These are phyloP conservation scores for Drosophila yakuba DNA, from an alignment of 1,140 invertebrate species.

Conservation along the genomic window DNA sequence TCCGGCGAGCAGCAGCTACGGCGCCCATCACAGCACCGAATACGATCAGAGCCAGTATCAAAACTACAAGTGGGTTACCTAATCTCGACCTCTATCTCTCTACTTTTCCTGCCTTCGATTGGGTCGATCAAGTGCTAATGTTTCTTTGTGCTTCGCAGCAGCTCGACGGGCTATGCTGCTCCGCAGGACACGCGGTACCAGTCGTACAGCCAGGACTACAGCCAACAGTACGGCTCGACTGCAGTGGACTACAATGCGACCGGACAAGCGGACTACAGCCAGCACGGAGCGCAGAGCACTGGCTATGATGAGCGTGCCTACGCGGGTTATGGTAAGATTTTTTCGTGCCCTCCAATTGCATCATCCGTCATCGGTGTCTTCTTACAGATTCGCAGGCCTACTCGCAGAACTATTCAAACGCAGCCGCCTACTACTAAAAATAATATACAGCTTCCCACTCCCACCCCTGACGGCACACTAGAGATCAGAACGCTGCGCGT, in stretches of 20 bases:
- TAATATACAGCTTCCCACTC: constrained; percentile 42
- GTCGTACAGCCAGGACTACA: constrained; percentile 79
- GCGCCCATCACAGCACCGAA: constrained; percentile 63
- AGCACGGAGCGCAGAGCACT: constrained; percentile 64
- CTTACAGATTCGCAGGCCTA: constrained; percentile 78
- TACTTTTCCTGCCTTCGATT: neutral
- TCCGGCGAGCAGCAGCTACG: constrained; percentile 70
- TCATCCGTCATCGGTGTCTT: constrained; percentile 29
- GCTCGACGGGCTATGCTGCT: constrained; percentile 70
- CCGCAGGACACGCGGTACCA: constrained; percentile 81
- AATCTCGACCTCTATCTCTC: neutral
- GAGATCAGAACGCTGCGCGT: constrained; percentile 79
- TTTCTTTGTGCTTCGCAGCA: constrained; percentile 29
- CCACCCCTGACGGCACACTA: constrained; percentile 26
- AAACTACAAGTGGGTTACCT: constrained; percentile 67
- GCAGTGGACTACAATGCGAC: constrained; percentile 80
- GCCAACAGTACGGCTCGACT: constrained; percentile 78
- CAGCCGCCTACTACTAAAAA: constrained; percentile 81
- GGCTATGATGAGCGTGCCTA: constrained; percentile 79
- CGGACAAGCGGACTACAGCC: constrained; percentile 78
- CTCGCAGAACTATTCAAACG: constrained; percentile 80
- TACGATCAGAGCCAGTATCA: constrained; percentile 84
- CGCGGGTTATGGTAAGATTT: constrained; percentile 79
- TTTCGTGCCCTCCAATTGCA: neutral
- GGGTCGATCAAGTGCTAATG: neutral